Evolutionary conservation across 2,888 invertebrate genomes (phyloP).

Genomic region (Labia minor): DNA sequence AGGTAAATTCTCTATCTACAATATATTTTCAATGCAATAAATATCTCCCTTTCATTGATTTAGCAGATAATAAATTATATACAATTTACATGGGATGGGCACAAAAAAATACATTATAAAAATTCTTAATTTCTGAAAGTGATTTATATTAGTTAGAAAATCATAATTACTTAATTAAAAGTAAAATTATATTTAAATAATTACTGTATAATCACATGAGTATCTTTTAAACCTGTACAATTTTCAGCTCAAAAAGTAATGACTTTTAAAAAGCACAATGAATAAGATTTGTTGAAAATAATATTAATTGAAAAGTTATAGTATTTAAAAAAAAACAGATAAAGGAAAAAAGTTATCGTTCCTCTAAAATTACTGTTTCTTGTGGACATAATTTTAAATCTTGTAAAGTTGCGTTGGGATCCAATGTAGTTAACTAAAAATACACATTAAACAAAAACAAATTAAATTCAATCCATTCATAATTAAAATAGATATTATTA

Average conservation of each 20-base stretch:
- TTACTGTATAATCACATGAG: neutral
- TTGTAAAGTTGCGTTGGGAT: constrained; percentile 62
- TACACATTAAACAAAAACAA: constrained; percentile 29
- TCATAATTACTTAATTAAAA: neutral
- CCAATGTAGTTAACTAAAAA: constrained; percentile 68
- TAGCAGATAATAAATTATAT: neutral
- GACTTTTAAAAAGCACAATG: constrained; percentile 3
- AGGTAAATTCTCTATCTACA: neutral
- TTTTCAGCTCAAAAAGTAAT: neutral
- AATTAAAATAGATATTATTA: constrained; percentile 31
- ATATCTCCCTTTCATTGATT: neutral
- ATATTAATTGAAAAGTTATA: neutral
- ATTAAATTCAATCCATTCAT: constrained; percentile 25
- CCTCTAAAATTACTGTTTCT: constrained; percentile 89
- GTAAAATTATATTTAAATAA: neutral
- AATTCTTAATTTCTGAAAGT: neutral
- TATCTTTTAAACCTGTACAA: neutral
- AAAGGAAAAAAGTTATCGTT: constrained; percentile 61
- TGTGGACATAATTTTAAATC: constrained; percentile 81
- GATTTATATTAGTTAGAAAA: neutral
- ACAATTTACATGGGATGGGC: neutral
- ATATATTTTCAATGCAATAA: neutral
- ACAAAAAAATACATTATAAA: neutral
- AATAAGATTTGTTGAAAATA: neutral
- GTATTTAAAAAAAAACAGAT: neutral